Evolutionary conservation across 2,888 invertebrate species (phyloP).

Genomic region (Volucella zonaria): DNA sequence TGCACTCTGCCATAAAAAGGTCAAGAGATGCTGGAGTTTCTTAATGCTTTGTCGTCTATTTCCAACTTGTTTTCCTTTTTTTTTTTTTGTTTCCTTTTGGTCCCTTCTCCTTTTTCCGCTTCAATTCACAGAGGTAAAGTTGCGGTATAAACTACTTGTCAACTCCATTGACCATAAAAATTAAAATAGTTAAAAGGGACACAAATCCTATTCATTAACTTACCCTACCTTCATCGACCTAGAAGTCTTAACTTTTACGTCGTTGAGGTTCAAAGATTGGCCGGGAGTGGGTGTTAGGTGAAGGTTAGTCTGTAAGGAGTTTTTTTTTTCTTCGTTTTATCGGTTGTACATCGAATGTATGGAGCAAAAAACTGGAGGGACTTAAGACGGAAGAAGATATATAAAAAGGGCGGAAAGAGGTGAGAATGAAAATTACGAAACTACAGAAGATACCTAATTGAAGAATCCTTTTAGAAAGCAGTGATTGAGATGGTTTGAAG

Average conservation of each 20-base stretch:
- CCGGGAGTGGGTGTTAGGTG: not conserved
- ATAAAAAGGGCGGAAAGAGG: not conserved
- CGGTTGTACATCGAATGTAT: conserved; percentile 1
- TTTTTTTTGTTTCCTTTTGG: not conserved
- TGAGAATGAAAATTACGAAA: not conserved
- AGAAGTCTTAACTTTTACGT: conserved; percentile 10
- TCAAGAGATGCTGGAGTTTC: conserved; percentile 57
- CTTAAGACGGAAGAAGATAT: conserved; percentile 10
- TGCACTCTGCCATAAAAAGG: conserved; percentile 62
- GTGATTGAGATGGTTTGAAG: conserved; percentile 1
- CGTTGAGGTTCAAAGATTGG: conserved; percentile 5
- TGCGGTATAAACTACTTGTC: conserved; percentile 62
- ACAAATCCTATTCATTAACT: conserved; percentile 65
- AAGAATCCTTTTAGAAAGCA: conserved; percentile 4
- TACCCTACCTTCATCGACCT: conserved; percentile 42
- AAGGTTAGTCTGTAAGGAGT: not conserved
- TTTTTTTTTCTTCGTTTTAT: not conserved
- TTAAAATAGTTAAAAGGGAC: conserved; percentile 69
- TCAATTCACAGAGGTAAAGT: conserved; percentile 42
- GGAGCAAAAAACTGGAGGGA: not conserved
- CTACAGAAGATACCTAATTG: conserved; percentile 24
- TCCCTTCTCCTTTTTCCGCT: not conserved
- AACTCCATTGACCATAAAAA: conserved; percentile 71
- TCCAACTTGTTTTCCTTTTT: conserved; percentile 17
- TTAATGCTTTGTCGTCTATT: conserved; percentile 46